Evolutionary conservation across 1,140 invertebrate species (phyloP), one percentile per base, ranked within the genome.

Genomic region (Drosophila pachea): DNA sequence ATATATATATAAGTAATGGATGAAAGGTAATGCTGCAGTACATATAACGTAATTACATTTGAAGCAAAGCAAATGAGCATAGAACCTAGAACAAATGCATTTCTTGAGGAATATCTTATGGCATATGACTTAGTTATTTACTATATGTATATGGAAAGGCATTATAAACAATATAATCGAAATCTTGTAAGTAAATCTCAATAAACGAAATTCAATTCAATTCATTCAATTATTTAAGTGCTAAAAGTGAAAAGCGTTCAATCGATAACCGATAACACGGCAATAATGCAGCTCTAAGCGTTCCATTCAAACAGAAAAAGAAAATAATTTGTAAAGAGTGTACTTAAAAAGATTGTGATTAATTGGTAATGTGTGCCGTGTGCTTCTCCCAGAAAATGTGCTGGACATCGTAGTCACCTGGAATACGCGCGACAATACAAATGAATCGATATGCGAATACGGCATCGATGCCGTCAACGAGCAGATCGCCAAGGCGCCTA

Each of bases 371-470:
- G 45, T 72, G 65, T 53, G 32, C 33, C 45, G 42, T 84, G 76
- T 75, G 72, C 73, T 68, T 66, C 60, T 79, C 59, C 32, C 65
- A 94, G 93, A 90, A 90, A 92, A 93, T 90, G 88, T 78, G 90
- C 92, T 90, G 61, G 92, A 96, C 66, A 95, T 97, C 90, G 92
- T 96, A 22, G 94, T 98, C 7, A 98, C 97, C 65, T 99, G 97
- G 97, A 94, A 93, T 0, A 98, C 97, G 32, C 92, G 93, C 64
- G 92, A 94, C 76, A 89, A 94, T 62, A 95, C 96, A 1, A 83
- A 91, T 8, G 90, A 92, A 67, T 94, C 96, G 0, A 84, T 93
- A 32, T 97, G 97, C 11, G 93, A 96, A 88, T 98, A 95, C 91
- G 96, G 97, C 4, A 91, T 93, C 49, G 89, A 33, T 89, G 93